A percentile compares a stretch with the other conserved stretches of the same genome.
Evolutionary conservation across 2,888 invertebrate species (phyloP).

Genomic region (Sinohyriopsis cumingii): DNA sequence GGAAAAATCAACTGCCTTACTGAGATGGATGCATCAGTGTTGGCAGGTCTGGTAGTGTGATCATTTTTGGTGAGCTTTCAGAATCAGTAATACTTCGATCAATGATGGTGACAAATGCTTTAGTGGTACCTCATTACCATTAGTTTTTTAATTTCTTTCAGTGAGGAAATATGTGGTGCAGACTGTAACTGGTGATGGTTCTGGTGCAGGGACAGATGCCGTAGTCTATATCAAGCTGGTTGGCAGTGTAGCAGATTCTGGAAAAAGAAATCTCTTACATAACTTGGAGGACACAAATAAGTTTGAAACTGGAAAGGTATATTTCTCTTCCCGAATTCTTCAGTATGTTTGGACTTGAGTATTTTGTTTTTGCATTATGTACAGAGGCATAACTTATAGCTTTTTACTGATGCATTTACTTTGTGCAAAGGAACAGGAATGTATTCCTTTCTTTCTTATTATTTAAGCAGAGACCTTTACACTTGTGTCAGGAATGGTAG

Average conservation of each 20-base stretch:
- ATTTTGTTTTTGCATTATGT: background rate
- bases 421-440: too few relatives aligned
- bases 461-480: too few relatives aligned
- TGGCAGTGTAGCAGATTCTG: conserved; percentile 61
- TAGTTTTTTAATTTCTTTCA: conserved; percentile 25
- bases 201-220: conserved; percentile 57
- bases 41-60: too few relatives aligned
- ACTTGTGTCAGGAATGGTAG: too few relatives aligned
- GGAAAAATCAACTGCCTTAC: too few relatives aligned
- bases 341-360: background rate
- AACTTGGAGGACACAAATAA: conserved; percentile 46
- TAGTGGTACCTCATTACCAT: background rate
- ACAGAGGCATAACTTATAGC: too few relatives aligned
- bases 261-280: conserved; percentile 53
- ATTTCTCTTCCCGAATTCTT: conserved; percentile 3
- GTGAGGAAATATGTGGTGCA: conserved; percentile 57
- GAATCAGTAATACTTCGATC: too few relatives aligned
- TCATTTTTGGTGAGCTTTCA: too few relatives aligned
- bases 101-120: too few relatives aligned
- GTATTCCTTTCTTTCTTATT: too few relatives aligned
- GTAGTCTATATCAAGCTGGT: conserved; percentile 55
- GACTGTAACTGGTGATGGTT: conserved; percentile 54
- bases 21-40: too few relatives aligned
- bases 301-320: conserved; percentile 61
- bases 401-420: too few relatives aligned